Percentiles rank a stretch among this genome's conserved stretches.
Evolutionary conservation across 2,888 invertebrate genomes (phyloP).

Genomic region (Smittia sp.): DNA sequence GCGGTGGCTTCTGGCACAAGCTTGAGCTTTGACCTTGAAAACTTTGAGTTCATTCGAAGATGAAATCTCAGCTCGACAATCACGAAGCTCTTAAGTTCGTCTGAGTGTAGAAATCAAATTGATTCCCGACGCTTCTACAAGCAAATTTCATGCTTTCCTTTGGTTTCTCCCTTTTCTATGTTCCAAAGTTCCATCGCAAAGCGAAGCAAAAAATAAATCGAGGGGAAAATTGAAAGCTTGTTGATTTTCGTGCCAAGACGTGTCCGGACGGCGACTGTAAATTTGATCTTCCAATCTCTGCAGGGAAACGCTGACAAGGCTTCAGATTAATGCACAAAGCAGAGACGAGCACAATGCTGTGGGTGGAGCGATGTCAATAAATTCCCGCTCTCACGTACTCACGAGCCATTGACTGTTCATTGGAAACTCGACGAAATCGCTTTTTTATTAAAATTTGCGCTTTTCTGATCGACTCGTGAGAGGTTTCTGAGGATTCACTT

Average conservation of each 20-base stretch:
- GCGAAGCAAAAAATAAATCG: not conserved
- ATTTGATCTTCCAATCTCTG: not conserved
- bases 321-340: not conserved
- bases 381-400: not conserved
- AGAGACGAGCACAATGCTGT: not conserved
- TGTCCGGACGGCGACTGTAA: not conserved
- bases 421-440: not conserved
- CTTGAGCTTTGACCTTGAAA: not conserved
- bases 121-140: too few relatives aligned
- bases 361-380: too few relatives aligned
- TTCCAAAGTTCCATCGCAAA: too few relatives aligned
- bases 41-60: not conserved
- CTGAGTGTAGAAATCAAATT: not conserved
- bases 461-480: not conserved
- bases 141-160: too few relatives aligned
- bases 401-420: slow-evolving; percentile 5
- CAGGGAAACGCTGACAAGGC: not conserved
- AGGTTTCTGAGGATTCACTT: not conserved
- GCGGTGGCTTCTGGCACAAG: too few relatives aligned
- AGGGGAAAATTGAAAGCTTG: slow-evolving; percentile 4
- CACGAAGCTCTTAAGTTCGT: not conserved
- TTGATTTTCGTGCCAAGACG: not conserved
- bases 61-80: too few relatives aligned
- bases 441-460: slow-evolving; percentile 4
- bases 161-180: too few relatives aligned